Evolutionary conservation across 2,888 invertebrate genomes (phyloP).

Genomic region (Eulithis testata): DNA sequence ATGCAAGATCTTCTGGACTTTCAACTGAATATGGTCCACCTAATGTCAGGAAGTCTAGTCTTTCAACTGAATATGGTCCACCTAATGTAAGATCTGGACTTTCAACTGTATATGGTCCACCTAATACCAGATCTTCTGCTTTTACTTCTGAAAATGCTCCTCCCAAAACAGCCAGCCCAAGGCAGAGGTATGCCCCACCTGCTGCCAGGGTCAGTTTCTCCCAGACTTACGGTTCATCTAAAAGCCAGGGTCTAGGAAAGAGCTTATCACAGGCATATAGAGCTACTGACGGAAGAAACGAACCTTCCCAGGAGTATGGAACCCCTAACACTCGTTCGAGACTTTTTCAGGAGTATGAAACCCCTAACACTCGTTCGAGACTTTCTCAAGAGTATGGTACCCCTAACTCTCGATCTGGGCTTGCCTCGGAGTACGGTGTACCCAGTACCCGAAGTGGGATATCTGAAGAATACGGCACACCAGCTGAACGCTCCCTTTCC

Average conservation of each 20-base stretch:
- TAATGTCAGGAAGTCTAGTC: conserved; percentile 29
- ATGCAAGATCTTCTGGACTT: background rate
- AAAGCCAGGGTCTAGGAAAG: conserved; percentile 24
- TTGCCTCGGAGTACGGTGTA: conserved; percentile 47
- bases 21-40: conserved; percentile 19
- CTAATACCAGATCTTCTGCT: conserved; percentile 4
- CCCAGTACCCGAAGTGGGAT: conserved; percentile 21
- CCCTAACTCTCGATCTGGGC: conserved; percentile 36
- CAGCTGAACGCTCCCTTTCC: conserved; percentile 30
- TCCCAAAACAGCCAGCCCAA: conserved; percentile 22
- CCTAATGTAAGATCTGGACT: conserved; percentile 36
- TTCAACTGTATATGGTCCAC: conserved; percentile 14
- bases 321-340: conserved; percentile 45
- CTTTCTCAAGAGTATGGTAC: conserved; percentile 54
- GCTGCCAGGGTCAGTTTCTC: conserved; percentile 31
- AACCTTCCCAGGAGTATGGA: conserved; percentile 40
- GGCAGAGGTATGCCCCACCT: conserved; percentile 35
- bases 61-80: conserved; percentile 24
- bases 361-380: conserved; percentile 44
- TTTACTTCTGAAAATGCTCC: conserved; percentile 14
- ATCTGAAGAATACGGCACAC: conserved; percentile 27
- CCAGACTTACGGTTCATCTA: conserved; percentile 41
- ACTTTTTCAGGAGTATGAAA: conserved; percentile 52
- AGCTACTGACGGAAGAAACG: conserved; percentile 14
- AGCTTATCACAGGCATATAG: conserved; percentile 23